Evolutionary conservation across 2,888 invertebrate species (phyloP), one percentile per base, ranked within the genome.

Genomic region (Eulithis prunata): DNA sequence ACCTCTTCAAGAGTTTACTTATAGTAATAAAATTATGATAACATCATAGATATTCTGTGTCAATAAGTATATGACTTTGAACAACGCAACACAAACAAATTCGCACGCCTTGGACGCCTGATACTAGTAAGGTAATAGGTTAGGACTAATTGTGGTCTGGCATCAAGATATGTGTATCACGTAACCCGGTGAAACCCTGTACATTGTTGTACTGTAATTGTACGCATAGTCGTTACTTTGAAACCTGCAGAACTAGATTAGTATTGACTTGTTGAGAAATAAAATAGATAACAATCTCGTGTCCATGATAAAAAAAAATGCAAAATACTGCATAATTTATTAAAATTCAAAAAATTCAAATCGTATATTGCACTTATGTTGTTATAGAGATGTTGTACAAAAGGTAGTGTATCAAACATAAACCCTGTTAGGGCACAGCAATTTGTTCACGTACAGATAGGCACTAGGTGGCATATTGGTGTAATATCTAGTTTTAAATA

Each of bases 111-210:
- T 21, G 21, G 11, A 59, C 56, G 59, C 59, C 64, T 58, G 66
- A 60, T 52, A 62, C 55, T 55, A 10, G 21, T 21, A 21, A 21
- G 21, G 21, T 21, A 21, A 21, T 41, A 41, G 11, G 32, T 54
- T 41, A 45, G 41, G 45, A 58, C 62, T 62, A 41, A 41, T 66
- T 10, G 65, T 63, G 65, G 68, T 68, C 53, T 59, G 49, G 43
- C 47, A 60, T 57, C 47, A 32, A 54, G 57, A 67, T 68, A 61
- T 49, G 61, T 10, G 49, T 68, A 61, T 64, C 68, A 61, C 41
- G 45, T 68, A 64, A 61, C 65, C 52, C 36, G 45, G 32, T 32
- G 7, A 8, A 41, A 13, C 38, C 13, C 53, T 38, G 21, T 49
- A 49, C 49, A 21, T 21, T 21, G 21, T 21, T 21, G 21, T 21